Percentiles rank a stretch among this genome's conserved stretches.
Conservation (phyloP, 2,888 invertebrate species). For the Chrysina gloriosa region DNA sequence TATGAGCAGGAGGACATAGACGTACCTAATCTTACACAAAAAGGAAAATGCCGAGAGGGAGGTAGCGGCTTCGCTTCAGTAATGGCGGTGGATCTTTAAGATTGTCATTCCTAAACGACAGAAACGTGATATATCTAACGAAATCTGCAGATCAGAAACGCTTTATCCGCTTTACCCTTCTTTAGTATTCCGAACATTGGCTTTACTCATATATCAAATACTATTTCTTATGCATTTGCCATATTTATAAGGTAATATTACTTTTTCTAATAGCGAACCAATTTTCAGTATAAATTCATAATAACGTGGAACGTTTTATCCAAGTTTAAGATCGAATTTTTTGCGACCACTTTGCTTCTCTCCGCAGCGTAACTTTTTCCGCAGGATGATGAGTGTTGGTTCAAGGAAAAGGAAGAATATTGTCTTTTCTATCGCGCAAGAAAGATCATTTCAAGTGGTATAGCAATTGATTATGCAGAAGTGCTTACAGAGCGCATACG, state of each 20-base stretch:
- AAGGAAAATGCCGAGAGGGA: slow-evolving; percentile 45
- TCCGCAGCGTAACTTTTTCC: slow-evolving; percentile 46
- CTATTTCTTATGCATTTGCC: slow-evolving; percentile 50
- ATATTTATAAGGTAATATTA: slow-evolving; percentile 51
- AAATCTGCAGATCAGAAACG: slow-evolving; percentile 52
- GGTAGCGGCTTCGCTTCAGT: not conserved
- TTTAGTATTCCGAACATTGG: slow-evolving; percentile 51
- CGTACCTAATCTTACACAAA: slow-evolving; percentile 46
- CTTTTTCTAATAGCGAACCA: slow-evolving; percentile 49
- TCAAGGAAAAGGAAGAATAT: slow-evolving; percentile 49
- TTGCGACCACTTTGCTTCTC: slow-evolving; percentile 33
- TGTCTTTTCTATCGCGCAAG: slow-evolving; percentile 51
- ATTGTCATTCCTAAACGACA: slow-evolving; percentile 55
- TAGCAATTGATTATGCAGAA: slow-evolving; percentile 56
- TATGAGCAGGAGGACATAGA: slow-evolving; percentile 31
- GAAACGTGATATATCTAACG: slow-evolving; percentile 52
- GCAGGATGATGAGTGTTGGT: slow-evolving; percentile 48
- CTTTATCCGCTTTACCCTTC: slow-evolving; percentile 43
- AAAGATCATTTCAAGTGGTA: slow-evolving; percentile 50
- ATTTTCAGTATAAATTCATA: slow-evolving; percentile 52
- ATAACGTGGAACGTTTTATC: slow-evolving; percentile 50
- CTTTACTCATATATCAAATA: slow-evolving; percentile 48
- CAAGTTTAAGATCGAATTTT: slow-evolving; percentile 48
- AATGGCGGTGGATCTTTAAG: slow-evolving; percentile 42
- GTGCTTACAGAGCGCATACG: slow-evolving; percentile 51